Conservation (phyloP, 2,113 vertebrate genomes). For the Lichenostomus cassidix region DNA sequence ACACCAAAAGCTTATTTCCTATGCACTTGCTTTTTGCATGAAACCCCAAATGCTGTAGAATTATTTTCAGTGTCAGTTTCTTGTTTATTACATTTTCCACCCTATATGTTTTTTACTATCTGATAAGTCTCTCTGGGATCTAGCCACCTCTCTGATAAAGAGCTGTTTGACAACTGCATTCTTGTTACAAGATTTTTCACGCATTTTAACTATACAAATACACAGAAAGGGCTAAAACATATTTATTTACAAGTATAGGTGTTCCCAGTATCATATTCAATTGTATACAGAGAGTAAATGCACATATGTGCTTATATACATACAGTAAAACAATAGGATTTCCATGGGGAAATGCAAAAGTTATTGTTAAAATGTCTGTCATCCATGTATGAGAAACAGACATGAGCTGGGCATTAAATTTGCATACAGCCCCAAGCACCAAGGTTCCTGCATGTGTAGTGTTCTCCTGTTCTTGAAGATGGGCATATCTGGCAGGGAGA, state of each 20-base stretch:
- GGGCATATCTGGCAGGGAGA: constrained; percentile 77
- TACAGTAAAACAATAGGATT: constrained; percentile 55
- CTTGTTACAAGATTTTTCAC: constrained; percentile 42
- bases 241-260: constrained; percentile 63
- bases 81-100: constrained; percentile 69
- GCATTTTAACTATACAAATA: constrained; percentile 57
- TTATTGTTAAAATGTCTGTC: constrained; percentile 77
- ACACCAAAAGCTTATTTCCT: constrained; percentile 61
- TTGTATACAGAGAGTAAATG: constrained; percentile 21
- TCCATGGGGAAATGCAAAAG: constrained; percentile 68
- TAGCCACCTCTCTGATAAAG: constrained; percentile 67
- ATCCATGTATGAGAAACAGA: constrained; percentile 75
- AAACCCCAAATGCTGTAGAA: constrained; percentile 63
- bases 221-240: constrained; percentile 42
- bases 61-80: constrained; percentile 67
- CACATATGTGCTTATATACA: constrained; percentile 37
- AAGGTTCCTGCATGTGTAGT: constrained; percentile 65
- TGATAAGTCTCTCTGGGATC: constrained; percentile 76
- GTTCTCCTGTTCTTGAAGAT: constrained; percentile 77
- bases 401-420: constrained; percentile 81
- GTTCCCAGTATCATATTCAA: constrained; percentile 37
- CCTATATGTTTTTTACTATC: constrained; percentile 68
- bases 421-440: constrained; percentile 81
- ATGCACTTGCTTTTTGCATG: constrained; percentile 34
- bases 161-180: constrained; percentile 47